Evolutionary conservation across 1,140 invertebrate species (phyloP), one percentile per base, ranked within the genome.

Genomic region (Ptiloglossa arizonensis): DNA sequence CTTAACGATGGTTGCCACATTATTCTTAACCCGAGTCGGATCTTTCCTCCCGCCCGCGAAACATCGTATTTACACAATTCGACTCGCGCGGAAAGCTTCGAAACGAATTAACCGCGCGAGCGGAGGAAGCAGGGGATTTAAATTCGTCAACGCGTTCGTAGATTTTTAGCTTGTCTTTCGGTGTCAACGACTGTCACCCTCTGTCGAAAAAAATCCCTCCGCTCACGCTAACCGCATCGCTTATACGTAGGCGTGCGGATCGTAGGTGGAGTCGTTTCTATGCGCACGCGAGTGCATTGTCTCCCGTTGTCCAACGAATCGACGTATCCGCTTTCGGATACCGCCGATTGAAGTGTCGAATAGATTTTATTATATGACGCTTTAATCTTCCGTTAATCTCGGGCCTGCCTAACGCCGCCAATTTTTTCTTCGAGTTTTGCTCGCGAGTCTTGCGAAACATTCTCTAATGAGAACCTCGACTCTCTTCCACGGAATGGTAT

Each of bases 201-300:
- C 24, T 63, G 70, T 29, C 57, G 48, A 63, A 24, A 85, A 80
- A 85, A 82, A 68, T 85, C 32, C n/a, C 15, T 6, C 35, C 67
- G 41, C 68, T 62, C 35, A 74, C 78, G 72, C 52, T 79, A 44
- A 32, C 38, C 38, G 72, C 52, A 56, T 56, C 73, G 54, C 52
- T 22, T 41, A 13, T 41, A 82, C 83, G 83, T 85, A 64, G 83
- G 83, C 74, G 83, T 22, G 22, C 64, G 35, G 64, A 64, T 81
- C 83, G 83, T 85, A 78, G 83, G 83, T 85, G 83, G 83, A 85
- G 71, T 50, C 71, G 72, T 85, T 85, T 80, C 79, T 63, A 70
- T 22, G 56, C 46, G 67, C 81, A 80, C 70, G 81, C 70, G 81
- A 84, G 60, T 83, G 62, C 72, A 83, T 84, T 84, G 81, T 84